These are phyloP conservation scores for Percina caprodes DNA, from an alignment of 2,113 vertebrate genomes.

Conservation along the genomic window DNA sequence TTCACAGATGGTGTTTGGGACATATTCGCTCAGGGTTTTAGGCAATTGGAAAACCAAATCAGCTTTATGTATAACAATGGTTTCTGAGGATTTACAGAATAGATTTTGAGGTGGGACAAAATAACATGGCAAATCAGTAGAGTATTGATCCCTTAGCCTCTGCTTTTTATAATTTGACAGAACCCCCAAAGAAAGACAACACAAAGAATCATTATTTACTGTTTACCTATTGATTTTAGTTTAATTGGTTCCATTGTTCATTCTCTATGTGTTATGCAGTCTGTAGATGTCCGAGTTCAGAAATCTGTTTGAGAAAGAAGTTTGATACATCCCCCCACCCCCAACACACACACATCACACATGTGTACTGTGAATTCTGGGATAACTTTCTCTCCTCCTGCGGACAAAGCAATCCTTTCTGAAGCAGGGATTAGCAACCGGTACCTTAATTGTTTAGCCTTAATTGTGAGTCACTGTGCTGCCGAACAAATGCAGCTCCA, in stretches of 20 bases:
- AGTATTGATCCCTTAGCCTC: slow-evolving; percentile 32
- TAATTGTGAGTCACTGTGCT: slow-evolving; percentile 25
- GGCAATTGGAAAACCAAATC: slow-evolving; percentile 6
- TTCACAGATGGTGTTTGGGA: neutral
- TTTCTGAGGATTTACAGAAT: neutral
- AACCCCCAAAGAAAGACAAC: neutral
- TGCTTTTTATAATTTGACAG: neutral
- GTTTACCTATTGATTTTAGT: neutral
- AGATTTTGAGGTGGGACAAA: slow-evolving; percentile 15
- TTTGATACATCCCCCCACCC: too few species aligned
- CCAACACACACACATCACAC: too few species aligned
- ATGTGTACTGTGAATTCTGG: neutral
- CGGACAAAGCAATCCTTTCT: slow-evolving; percentile 19
- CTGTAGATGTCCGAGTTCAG: too few species aligned
- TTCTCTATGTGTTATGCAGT: too few species aligned
- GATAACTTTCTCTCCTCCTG: neutral
- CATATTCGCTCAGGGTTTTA: slow-evolving; percentile 11
- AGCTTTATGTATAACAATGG: slow-evolving; percentile 8
- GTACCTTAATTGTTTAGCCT: slow-evolving; percentile 49
- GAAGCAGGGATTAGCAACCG: slow-evolving; percentile 27
- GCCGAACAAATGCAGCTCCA: slow-evolving; percentile 20
- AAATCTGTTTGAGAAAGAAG: too few species aligned
- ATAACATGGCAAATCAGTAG: neutral
- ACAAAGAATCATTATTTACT: neutral
- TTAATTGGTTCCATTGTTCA: too few species aligned